Evolutionary conservation across 35 echinoderm and acorn worm species (phyloP), one percentile per base, ranked within the genome.

Genomic region (Chiridota heheva): DNA sequence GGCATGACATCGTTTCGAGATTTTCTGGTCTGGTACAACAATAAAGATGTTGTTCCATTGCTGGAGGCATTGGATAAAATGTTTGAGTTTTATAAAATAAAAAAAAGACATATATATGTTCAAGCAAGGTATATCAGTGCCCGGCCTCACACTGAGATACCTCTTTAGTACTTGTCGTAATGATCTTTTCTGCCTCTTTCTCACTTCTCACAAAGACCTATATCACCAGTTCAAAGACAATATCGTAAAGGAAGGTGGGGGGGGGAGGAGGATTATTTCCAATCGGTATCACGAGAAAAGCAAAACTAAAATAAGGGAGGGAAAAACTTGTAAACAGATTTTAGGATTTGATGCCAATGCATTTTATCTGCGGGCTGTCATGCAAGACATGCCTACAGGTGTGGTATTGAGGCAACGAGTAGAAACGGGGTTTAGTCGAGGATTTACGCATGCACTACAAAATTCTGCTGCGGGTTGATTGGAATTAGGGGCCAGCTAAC

Each of bases 61-160:
- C 24, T 87, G 8, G 84, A 80, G 60, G 73, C 84, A 8, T 53
- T 70, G 1, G 74, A 87, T n/a, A 87, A 87, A 69, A 87, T 87
- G 84, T 63, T 60, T 5, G n/a, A 29, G 18, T 77, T 78, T 24
- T 89, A 72, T 73, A 48, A 33, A 72, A 20, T n/a, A n/a, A n/a
- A 66, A 82, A 36, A 81, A 62, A 56, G 27, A 69, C 60, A 44
- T 76, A 34, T 60, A 87, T 33, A 80, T 70, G 77, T 82, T 88
- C 39, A 81, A 88, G 43, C 63, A 76, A 18, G 70, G 70, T 25
- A 86, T 78, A 36, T 86, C 84, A 16, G 73, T 89, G 3, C 86
- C 86, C 16, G 77, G 77, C 25, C 47, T 89, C 16, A 82, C 86
- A 8, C 28, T 89, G 7, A 82, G 69, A 32, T 83, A 83, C 35